A percentile compares a stretch with the other conserved stretches of the same genome.
Conservation (phyloP, 2,888 invertebrate genomes). For the Pecten maximus region DNA sequence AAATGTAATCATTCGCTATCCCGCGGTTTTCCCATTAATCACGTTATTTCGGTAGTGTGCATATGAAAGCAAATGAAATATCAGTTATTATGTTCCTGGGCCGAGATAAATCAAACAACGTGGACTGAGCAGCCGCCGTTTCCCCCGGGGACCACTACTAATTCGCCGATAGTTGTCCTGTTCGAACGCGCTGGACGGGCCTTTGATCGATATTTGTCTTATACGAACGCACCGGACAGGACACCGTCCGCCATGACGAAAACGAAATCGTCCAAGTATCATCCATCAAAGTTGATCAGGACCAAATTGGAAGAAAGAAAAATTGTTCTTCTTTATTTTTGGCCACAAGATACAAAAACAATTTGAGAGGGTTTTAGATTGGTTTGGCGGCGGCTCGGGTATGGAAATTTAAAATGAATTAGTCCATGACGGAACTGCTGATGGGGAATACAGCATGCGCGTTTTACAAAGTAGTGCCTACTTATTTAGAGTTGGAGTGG, state of each 20-base stretch:
- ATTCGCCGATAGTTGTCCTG: slow-evolving; percentile 27
- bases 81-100: slow-evolving; percentile 26
- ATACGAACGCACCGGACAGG: slow-evolving; percentile 9
- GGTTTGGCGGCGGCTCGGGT: slow-evolving; percentile 15
- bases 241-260: background rate
- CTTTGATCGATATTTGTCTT: slow-evolving; percentile 1
- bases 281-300: slow-evolving; percentile 29
- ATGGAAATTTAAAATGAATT: slow-evolving; percentile 29
- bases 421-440: background rate
- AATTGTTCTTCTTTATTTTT: slow-evolving; percentile 18
- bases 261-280: slow-evolving; percentile 1
- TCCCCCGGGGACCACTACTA: slow-evolving; percentile 3
- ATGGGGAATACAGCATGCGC: background rate
- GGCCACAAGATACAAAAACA: slow-evolving; percentile 9
- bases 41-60: slow-evolving; percentile 32
- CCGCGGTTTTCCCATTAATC: slow-evolving; percentile 21
- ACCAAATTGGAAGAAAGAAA: slow-evolving; percentile 15
- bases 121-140: slow-evolving; percentile 5
- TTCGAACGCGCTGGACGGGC: slow-evolving; percentile 24
- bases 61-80: slow-evolving; percentile 35
- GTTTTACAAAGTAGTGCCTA: background rate
- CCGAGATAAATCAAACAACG: slow-evolving; percentile 29
- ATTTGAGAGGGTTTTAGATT: background rate
- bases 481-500: background rate
- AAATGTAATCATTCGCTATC: slow-evolving; percentile 21